Base-by-base conservation (phyloP, 2,888 invertebrate species). In the Caenorhabditis angaria region DNA sequence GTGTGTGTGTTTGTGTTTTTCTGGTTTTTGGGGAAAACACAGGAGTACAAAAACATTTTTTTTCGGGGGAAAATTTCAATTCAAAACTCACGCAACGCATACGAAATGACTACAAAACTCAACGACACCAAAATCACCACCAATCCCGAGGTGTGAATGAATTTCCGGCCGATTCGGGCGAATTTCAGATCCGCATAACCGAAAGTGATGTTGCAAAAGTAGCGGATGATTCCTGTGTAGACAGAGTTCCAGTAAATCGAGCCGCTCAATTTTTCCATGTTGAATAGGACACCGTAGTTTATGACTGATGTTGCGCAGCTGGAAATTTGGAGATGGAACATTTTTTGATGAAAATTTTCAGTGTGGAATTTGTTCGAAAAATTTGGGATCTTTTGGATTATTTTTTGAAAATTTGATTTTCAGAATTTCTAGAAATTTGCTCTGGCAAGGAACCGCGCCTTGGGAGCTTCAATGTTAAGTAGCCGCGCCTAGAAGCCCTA, bases 201-300 rank as follows among this genome's bases (percentile, higher is more conserved):
- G 32, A 76, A 78, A 1, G 62, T 53, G 2, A 78, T 47, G 32
- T 78, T 78, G 41, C 76, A 76, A 1, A 57, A 72, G 20, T 76
- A 78, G 53, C 78, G 61, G 65, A 76, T 78, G 0, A 78, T 51
- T 32, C 78, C 78, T 1, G 76, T 76, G 28, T 68, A 78, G 2
- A 78, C 78, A 1, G 73, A 64, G 29, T 78, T 78, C 78, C 76
- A 76, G 60, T 83, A 85, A 28, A 85, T 82, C 1, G 81, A 81
- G 1, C 84, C 84, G 12, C 76, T 74, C 20, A 84, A 65, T 47
- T 83, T 80, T 54, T 85, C 85, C 83, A 85, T 82, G 65, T 85
- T 85, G 76, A 85, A 85, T 8, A 85, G 61, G n/a, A 85, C 76
- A 14, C 84, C 81, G 59, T 85, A 85, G 60, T 80, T 80, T 25